Base-by-base conservation (phyloP, 2,888 invertebrate species). In the Harpalus rufipes region DNA sequence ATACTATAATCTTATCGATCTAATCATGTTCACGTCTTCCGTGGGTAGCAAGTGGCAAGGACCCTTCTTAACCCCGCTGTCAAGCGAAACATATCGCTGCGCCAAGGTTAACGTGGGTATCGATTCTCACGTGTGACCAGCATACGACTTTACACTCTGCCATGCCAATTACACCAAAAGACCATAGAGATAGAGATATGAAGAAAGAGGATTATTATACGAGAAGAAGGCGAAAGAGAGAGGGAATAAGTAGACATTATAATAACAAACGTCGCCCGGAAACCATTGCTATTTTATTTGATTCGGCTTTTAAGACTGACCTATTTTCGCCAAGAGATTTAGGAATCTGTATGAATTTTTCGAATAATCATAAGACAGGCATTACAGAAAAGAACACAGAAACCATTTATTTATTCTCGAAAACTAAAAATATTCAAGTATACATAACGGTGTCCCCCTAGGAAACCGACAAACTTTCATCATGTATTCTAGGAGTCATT, bases 271-370 rank as follows among this genome's bases (percentile, higher is more conserved):
- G 68, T 63, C 14, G 39, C 68, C 68, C 68, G 68, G 68, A 68
- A 68, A 68, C 68, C 68, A 68, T 68, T 68, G 68, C 68, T 68
- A 68, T 68, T 68, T 68, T 68, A 68, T 68, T 68, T 68, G 68
- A 68, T 68, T 68, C 68, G 39, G 68, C 68, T 68, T 68, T 68
- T 68, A 68, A 39, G 21, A 41, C 0, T 68, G 68, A 68, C 68
- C 68, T 39, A 68, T 68, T 68, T 68, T 68, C 39, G n/a, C 68
- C 18, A 61, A 61, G 18, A 63, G 39, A 39, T 32, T 32, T 32
- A 6, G 32, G 63, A 63, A 63, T 63, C 21, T 0, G 21, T 51
- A 51, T 51, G 44, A 51, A 51, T 51, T 32, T 32, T 32, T 32
- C 5, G 32, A 32, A 6, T 32, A 32, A 32, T 32, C 32, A 32